These are phyloP conservation scores for Potamilus streckersoni DNA, from an alignment of 1,140 invertebrate genomes.

Conservation along the genomic window DNA sequence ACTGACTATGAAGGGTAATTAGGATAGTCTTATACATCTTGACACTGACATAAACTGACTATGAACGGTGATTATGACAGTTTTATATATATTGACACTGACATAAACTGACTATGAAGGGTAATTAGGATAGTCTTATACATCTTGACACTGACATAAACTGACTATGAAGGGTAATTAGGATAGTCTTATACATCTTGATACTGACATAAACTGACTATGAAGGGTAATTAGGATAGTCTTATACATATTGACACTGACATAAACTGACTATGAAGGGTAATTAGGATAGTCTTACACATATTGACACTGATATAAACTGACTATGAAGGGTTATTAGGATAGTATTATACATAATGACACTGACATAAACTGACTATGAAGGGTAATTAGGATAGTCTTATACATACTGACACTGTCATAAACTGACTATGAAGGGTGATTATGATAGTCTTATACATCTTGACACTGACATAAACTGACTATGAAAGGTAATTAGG, in stretches of 20 bases:
- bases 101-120: conserved; percentile 82
- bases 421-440: conserved; percentile 82
- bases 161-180: conserved; percentile 82
- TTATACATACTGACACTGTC: no score
- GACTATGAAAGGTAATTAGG: conserved; percentile 82
- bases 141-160: no score
- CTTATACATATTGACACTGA: no score
- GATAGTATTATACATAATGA: no score
- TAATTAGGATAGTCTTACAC: conserved; percentile 17
- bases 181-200: no score
- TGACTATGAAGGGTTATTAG: conserved; percentile 82
- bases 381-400: conserved; percentile 73
- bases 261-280: conserved; percentile 82
- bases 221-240: conserved; percentile 73
- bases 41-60: conserved; percentile 70
- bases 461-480: no score
- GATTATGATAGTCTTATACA: conserved; percentile 1
- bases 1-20: conserved; percentile 82
- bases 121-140: conserved; percentile 29
- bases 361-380: conserved; percentile 74
- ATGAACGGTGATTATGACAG: conserved; percentile 76
- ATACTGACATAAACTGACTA: conserved; percentile 73
- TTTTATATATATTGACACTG: no score
- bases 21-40: no score
- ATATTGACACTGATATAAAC: no score